Evolutionary conservation across 92 coral and sea anemone species (phyloP).

Genomic region (Epizoanthus rinbou): DNA sequence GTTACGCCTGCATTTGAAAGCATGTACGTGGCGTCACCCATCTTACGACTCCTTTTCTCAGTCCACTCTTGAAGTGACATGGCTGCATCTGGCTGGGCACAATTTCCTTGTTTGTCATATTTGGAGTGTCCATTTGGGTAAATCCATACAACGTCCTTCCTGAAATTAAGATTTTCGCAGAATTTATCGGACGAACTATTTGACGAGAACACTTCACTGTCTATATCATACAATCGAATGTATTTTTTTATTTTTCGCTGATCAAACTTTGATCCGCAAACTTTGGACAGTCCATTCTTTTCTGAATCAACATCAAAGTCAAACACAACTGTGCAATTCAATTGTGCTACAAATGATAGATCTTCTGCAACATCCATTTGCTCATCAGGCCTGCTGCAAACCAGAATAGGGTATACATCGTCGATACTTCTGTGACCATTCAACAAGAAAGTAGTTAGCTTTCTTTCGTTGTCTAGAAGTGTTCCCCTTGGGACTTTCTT

Average conservation of each 20-base stretch:
- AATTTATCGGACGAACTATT: constrained; percentile 17
- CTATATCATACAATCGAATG: constrained; percentile 33
- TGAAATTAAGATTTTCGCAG: constrained; percentile 35
- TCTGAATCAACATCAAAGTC: constrained; percentile 41
- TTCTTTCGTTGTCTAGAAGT: constrained; percentile 22
- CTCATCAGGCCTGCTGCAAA: constrained; percentile 35
- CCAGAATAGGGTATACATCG: constrained; percentile 18
- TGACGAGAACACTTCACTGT: constrained; percentile 39
- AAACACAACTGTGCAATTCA: constrained; percentile 35
- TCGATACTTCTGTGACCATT: constrained; percentile 28
- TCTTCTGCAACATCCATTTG: constrained; percentile 9
- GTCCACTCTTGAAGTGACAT: constrained; percentile 40
- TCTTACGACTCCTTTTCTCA: constrained; percentile 41
- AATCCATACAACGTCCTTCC: constrained; percentile 34
- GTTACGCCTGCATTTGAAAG: constrained; percentile 28
- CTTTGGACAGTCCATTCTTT: constrained; percentile 29
- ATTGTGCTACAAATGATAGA: constrained; percentile 40
- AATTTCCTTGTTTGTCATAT: constrained; percentile 23
- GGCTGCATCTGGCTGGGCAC: constrained; percentile 38
- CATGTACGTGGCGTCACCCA: constrained; percentile 35
- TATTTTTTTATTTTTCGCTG: constrained; percentile 26
- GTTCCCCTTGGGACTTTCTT: constrained; percentile 14
- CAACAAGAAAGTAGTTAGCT: constrained; percentile 29
- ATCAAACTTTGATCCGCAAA: constrained; percentile 17
- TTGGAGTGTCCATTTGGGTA: constrained; percentile 44